Evolutionary conservation across 2,797 vertebrate genomes (phyloP).

Genomic region (Platalea minor): DNA sequence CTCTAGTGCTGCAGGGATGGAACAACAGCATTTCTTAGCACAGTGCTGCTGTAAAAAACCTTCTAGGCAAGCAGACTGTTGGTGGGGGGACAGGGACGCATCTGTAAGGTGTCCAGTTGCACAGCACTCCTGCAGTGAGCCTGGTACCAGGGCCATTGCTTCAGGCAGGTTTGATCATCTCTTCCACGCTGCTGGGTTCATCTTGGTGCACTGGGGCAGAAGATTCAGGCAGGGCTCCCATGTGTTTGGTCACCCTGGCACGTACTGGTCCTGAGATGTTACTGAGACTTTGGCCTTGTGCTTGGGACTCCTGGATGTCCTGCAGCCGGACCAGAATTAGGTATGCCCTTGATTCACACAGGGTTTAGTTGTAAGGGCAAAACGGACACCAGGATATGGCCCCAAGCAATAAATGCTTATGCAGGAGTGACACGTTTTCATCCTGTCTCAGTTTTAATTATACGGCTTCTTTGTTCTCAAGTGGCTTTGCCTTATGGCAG

Average conservation of each 20-base stretch:
- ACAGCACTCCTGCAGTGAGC: accelerated
- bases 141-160: background rate
- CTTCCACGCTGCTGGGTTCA: background rate
- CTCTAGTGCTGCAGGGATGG: background rate
- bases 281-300: background rate
- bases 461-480: background rate
- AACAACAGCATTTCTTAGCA: background rate
- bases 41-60: background rate
- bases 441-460: background rate
- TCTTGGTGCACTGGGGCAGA: background rate
- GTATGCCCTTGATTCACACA: background rate
- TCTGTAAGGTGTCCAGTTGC: background rate
- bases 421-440: background rate
- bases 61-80: background rate
- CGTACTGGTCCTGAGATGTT: background rate
- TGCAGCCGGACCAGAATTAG: background rate
- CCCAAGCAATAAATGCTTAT: accelerated
- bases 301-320: background rate
- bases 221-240: background rate
- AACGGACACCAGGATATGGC: background rate
- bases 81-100: accelerated
- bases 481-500: background rate
- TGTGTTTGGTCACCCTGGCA: background rate
- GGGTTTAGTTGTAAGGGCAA: background rate
- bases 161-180: accelerated